Evolutionary conservation across 2,888 invertebrate species (phyloP), one percentile per base, ranked within the genome.

Genomic region (Pyrgus malvae): DNA sequence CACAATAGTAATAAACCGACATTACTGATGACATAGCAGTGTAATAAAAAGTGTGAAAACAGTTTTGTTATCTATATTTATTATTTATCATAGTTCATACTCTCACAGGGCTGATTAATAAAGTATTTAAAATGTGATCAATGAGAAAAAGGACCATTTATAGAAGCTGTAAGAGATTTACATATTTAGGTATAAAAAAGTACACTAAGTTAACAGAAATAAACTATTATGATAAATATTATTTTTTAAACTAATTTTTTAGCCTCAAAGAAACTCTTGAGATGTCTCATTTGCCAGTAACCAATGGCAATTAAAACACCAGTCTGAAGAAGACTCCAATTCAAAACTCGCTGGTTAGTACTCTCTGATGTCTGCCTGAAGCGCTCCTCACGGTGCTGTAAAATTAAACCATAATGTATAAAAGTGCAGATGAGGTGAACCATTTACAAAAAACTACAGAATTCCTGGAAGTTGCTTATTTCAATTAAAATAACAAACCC

Each of bases 191-290:
- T n/a, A n/a, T n/a, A n/a, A n/a, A n/a, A n/a, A n/a, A n/a, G n/a
- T n/a, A n/a, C n/a, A n/a, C n/a, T 53, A 58, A 57, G 54, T 60
- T 56, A 56, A 42, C 49, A 57, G 9, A 21, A 25, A 40, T 49
- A 48, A 42, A 37, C 33, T 56, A 53, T 57, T 50, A 49, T 37
- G 33, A 41, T 8, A 25, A 56, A 42, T 25, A 35, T 45, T 31
- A 49, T 45, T 55, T 57, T 76, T 92, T 93, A 96, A 42, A 98
- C 98, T 77, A 99, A 92, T 92, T 99, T 99, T 90, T 99, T 99
- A 21, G 99, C 99, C 90, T 99, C 99, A 76, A 99, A 99, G 93
- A 99, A 99, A 73, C 97, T 97, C 92, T 99, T 99, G 65, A 99
- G 92, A 92, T 99, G 99, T 72, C 95, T 94, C 98, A 99, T 99